phyloP scores from a whole-genome alignment of 2,888 invertebrate species.

The Acleris holmiana region DNA sequence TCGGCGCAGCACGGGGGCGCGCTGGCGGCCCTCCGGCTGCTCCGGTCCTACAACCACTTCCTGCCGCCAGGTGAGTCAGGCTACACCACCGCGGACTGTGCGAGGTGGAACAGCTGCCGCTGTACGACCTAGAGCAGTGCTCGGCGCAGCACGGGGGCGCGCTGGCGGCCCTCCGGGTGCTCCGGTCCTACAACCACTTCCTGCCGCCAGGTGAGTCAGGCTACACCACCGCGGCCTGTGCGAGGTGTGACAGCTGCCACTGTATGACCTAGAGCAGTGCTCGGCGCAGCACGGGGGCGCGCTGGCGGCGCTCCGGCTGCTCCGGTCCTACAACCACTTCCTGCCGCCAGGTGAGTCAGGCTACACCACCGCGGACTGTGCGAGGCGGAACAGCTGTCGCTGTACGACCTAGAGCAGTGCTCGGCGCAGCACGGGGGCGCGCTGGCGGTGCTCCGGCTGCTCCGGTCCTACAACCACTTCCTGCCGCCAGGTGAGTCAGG shows the following conservation, averaged over 20 bases:
- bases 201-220: constrained; percentile 71
- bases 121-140: constrained; percentile 63
- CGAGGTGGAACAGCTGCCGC: constrained; percentile 39
- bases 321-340: constrained; percentile 87
- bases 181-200: constrained; percentile 87
- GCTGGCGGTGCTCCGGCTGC: constrained; percentile 86
- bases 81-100: too few relatives aligned
- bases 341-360: constrained; percentile 71
- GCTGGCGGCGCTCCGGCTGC: constrained; percentile 86
- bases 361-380: neutral
- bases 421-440: constrained; percentile 65
- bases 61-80: neutral
- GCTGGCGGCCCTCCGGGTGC: constrained; percentile 86
- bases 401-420: constrained; percentile 63
- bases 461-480: too few relatives aligned
- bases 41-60: constrained; percentile 21
- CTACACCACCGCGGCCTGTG: neutral
- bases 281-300: constrained; percentile 65
- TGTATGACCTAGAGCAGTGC: constrained; percentile 63
- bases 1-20: constrained; percentile 2
- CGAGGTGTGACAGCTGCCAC: constrained; percentile 54
- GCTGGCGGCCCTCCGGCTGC: constrained; percentile 16
- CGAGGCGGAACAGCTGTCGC: constrained; percentile 54
- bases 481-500: constrained; percentile 60
- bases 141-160: constrained; percentile 65